Percentiles rank a stretch among this genome's conserved stretches.
phyloP scores from a whole-genome alignment of 2,888 invertebrate species.

The Ectemnius continuus region DNA sequence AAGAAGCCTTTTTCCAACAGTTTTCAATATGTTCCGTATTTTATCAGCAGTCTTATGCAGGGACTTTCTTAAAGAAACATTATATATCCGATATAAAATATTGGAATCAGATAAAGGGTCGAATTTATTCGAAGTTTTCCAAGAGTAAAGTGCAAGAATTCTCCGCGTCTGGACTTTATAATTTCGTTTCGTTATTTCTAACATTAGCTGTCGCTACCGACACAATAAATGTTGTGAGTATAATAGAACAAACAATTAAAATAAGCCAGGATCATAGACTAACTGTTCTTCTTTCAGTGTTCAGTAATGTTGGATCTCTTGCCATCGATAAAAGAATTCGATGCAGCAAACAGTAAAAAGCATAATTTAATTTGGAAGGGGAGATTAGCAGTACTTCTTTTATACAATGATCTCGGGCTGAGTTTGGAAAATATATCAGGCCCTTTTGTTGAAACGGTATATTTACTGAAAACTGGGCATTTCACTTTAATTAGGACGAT shows the following conservation, averaged over 20 bases:
- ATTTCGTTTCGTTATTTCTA: conserved; percentile 79
- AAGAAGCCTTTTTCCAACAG: conserved; percentile 55
- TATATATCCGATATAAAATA: conserved; percentile 68
- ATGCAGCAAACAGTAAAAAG: conserved; percentile 57
- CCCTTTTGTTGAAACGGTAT: conserved; percentile 63
- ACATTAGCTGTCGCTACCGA: conserved; percentile 78
- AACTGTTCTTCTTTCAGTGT: conserved; percentile 59
- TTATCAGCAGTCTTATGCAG: conserved; percentile 54
- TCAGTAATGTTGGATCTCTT: conserved; percentile 71
- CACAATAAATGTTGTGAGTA: conserved; percentile 75
- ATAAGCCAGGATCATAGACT: not conserved
- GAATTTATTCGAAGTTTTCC: conserved; percentile 82
- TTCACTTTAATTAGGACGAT: not conserved
- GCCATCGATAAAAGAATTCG: conserved; percentile 63
- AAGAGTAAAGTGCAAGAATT: conserved; percentile 80
- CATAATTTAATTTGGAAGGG: conserved; percentile 71
- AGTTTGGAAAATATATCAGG: conserved; percentile 56
- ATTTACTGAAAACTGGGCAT: not conserved
- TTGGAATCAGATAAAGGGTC: conserved; percentile 80
- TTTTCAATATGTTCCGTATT: conserved; percentile 15
- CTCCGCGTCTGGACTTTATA: conserved; percentile 80
- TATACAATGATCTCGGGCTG: conserved; percentile 68
- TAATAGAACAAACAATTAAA: not conserved
- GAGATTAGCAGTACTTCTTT: conserved; percentile 67
- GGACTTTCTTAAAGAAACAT: conserved; percentile 71